A percentile compares a stretch with the other conserved stretches of the same genome.
phyloP scores from a whole-genome alignment of 2,888 invertebrate species.

The Nipponacmea schrenckii region DNA sequence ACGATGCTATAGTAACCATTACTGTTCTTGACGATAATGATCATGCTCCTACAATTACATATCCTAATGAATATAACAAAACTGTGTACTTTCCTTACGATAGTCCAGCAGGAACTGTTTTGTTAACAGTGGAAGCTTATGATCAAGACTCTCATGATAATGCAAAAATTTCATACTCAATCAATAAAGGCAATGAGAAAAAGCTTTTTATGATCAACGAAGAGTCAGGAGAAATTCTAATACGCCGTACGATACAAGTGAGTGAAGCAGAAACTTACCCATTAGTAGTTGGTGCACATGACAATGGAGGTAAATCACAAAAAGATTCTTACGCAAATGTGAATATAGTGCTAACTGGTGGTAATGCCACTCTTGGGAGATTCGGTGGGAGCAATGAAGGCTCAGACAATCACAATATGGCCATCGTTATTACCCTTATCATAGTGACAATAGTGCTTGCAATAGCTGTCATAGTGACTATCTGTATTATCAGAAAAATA shows the following conservation, averaged over 20 bases:
- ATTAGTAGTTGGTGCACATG: slow-evolving; percentile 49
- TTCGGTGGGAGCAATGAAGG: slow-evolving; percentile 27
- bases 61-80: slow-evolving; percentile 42
- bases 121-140: slow-evolving; percentile 37
- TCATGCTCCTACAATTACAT: slow-evolving; percentile 45
- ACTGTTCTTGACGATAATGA: slow-evolving; percentile 48
- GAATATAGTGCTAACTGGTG: slow-evolving; percentile 40
- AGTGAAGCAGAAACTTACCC: slow-evolving; percentile 45
- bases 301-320: slow-evolving; percentile 41
- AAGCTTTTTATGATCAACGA: slow-evolving; percentile 68
- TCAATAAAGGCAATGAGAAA: slow-evolving; percentile 65
- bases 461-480: slow-evolving; percentile 48
- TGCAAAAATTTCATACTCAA: slow-evolving; percentile 44
- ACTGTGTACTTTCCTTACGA: slow-evolving; percentile 38
- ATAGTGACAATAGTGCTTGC: slow-evolving; percentile 50
- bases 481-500: slow-evolving; percentile 47
- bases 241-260: slow-evolving; percentile 44
- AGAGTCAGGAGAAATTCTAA: slow-evolving; percentile 66
- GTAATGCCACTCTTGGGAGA: slow-evolving; percentile 38
- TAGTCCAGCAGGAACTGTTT: slow-evolving; percentile 37
- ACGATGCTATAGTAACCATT: slow-evolving; percentile 40
- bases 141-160: slow-evolving; percentile 50
- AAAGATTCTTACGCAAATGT: slow-evolving; percentile 42
- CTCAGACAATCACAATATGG: slow-evolving; percentile 44
- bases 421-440: slow-evolving; percentile 52